Conservation (phyloP, 2,888 invertebrate species). For the Orthonychiurus folsomi region DNA sequence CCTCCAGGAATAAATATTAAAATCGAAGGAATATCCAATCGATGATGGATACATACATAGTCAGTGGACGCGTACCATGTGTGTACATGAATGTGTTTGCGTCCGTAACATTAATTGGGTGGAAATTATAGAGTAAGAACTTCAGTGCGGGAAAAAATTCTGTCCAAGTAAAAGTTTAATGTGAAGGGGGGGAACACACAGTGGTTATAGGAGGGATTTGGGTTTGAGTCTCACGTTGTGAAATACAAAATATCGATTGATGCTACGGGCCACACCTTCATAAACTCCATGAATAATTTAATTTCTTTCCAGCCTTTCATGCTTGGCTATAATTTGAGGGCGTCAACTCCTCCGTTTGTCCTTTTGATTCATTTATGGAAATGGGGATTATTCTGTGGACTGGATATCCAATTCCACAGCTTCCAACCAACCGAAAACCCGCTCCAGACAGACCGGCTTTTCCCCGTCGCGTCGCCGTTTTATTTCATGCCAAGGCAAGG, state of each 20-base stretch:
- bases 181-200: conserved; percentile 25
- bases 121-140: conserved; percentile 40
- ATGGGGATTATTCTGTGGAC: neutral
- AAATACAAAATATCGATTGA: conserved; percentile 35
- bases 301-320: conserved; percentile 25
- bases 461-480: no score
- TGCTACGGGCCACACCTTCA: conserved; percentile 40
- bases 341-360: conserved; percentile 41
- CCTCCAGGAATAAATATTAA: no score
- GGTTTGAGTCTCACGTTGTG: conserved; percentile 1
- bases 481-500: neutral
- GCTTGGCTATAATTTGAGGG: conserved; percentile 41
- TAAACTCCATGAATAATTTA: conserved; percentile 41
- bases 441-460: no score
- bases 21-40: no score
- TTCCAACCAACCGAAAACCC: no score
- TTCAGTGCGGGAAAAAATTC: conserved; percentile 27
- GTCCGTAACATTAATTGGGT: conserved; percentile 37
- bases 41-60: no score
- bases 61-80: neutral
- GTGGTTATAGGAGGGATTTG: conserved; percentile 10
- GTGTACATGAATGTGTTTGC: neutral
- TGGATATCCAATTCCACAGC: conserved; percentile 1
- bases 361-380: conserved; percentile 40
- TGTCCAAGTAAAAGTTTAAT: conserved; percentile 39